Conservation (phyloP, 2,797 vertebrate genomes). For the Urophycis tenuis region DNA sequence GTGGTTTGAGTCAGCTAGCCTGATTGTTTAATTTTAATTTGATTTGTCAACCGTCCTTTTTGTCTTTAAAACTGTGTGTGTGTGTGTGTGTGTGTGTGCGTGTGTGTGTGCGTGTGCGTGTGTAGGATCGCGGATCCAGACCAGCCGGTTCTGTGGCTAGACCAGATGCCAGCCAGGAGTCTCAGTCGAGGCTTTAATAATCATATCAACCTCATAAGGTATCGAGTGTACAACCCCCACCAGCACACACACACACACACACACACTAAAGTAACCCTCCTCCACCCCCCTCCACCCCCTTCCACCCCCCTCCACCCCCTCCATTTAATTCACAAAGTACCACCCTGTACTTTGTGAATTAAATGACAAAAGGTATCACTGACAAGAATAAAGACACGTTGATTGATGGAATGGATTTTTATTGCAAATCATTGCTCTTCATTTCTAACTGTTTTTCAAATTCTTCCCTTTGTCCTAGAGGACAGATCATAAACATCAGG, state of each 20-base stretch:
- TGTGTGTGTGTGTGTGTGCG: not conserved
- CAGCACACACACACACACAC: not conserved
- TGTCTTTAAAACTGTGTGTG: not conserved
- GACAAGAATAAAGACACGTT: not conserved
- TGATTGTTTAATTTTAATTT: not conserved
- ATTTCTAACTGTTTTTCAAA: not conserved
- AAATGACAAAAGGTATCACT: not conserved
- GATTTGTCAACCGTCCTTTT: conserved; percentile 8
- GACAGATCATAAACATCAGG: conserved; percentile 95
- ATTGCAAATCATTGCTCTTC: not conserved
- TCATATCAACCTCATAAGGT: conserved; percentile 98
- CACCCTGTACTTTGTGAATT: not conserved
- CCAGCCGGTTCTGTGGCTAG: conserved; percentile 96
- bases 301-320: too few relatives aligned
- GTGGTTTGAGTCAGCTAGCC: not conserved
- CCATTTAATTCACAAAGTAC: too few relatives aligned
- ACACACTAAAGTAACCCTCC: not conserved
- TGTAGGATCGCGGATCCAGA: conserved; percentile 91
- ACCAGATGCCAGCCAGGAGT: conserved; percentile 93
- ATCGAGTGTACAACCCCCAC: conserved; percentile 8
- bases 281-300: too few relatives aligned
- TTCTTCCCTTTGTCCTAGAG: conserved; percentile 62
- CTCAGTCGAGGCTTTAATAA: conserved; percentile 96
- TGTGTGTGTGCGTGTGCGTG: not conserved
- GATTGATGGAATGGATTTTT: too few relatives aligned